A percentile compares a stretch with the other conserved stretches of the same genome.
Evolutionary conservation across 2,797 vertebrate species (phyloP).

Genomic region (Menidia menidia): DNA sequence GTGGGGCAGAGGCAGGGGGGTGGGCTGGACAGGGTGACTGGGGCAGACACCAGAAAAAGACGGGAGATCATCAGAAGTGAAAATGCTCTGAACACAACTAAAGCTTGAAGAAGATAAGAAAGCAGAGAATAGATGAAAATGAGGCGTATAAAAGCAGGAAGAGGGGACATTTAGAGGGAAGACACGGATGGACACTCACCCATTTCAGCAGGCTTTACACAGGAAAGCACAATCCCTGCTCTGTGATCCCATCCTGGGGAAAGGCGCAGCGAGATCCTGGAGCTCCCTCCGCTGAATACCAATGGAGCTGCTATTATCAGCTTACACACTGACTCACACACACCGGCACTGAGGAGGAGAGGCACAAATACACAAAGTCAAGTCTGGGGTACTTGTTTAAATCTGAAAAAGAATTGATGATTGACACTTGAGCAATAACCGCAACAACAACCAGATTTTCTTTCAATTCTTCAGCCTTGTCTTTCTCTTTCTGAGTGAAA

Average conservation of each 20-base stretch:
- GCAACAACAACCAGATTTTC: constrained; percentile 56
- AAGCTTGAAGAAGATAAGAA: constrained; percentile 29
- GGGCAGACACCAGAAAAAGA: constrained; percentile 38
- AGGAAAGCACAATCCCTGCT: constrained; percentile 85
- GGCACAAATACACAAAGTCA: constrained; percentile 65
- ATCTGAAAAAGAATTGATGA: constrained; percentile 6
- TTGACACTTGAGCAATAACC: constrained; percentile 38
- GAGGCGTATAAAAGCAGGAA: constrained; percentile 54
- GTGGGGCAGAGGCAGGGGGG: constrained; percentile 53
- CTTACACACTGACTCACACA: constrained; percentile 59
- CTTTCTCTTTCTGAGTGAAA: constrained; percentile 53
- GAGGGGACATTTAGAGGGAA: constrained; percentile 6
- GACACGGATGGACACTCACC: constrained; percentile 72
- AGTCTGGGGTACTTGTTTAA: constrained; percentile 62
- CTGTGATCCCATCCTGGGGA: constrained; percentile 85
- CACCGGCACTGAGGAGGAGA: constrained; percentile 70
- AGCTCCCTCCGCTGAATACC: constrained; percentile 84
- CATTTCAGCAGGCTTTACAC: constrained; percentile 78
- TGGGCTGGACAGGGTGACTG: constrained; percentile 37
- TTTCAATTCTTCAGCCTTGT: constrained; percentile 37
- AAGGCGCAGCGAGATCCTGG: constrained; percentile 82
- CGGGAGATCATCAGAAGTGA: constrained; percentile 35
- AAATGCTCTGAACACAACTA: constrained; percentile 34
- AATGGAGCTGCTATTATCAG: constrained; percentile 83
- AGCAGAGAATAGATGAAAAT: constrained; percentile 29